Evolutionary conservation across 2,888 invertebrate species (phyloP), one percentile per base, ranked within the genome.

Genomic region (Aphodius sticticus): DNA sequence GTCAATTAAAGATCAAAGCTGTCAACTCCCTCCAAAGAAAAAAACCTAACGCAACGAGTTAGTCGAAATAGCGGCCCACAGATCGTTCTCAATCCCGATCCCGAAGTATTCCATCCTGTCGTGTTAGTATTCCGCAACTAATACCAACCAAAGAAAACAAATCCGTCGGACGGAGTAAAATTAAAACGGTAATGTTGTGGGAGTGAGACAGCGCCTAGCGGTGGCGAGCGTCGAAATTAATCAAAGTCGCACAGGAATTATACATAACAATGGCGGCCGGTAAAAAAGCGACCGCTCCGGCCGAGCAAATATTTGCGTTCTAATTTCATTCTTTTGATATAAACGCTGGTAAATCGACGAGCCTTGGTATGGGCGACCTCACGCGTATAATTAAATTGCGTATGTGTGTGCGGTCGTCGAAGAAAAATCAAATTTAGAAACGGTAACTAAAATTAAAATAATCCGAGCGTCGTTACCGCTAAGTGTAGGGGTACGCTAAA

Each of bases 361-460:
- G 84, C 84, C 84, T 85, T 85, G 85, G 84, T 83, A 82, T 83
- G 82, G 82, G 84, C 85, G 85, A 85, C 86, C 85, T 86, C 86
- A 86, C 81, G 82, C 76, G 85, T 86, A 85, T 86, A 87, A 87
- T 87, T 87, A 87, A 86, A 86, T 81, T 81, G 78, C 75, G 71
- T 75, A 76, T 78, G 69, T 72, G 80, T 77, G 78, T 77, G 69
- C 37, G 53, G 85, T 83, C 83, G 84, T 84, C 84, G 76, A 81
- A 85, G 85, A 86, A 87, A 87, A 86, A 86, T 86, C 86, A 85
- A 84, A 86, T 86, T 85, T 86, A 86, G 86, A 86, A 86, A 84
- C 85, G 81, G 86, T 85, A 86, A 87, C 88, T 87, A 87, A 87
- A 87, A 88, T 88, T 87, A 87, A 87, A 87, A 87, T 86, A 87